A percentile compares a stretch with the other conserved stretches of the same genome.
phyloP scores from a whole-genome alignment of 1,140 invertebrate genomes.

The Cherax quadricarinatus region DNA sequence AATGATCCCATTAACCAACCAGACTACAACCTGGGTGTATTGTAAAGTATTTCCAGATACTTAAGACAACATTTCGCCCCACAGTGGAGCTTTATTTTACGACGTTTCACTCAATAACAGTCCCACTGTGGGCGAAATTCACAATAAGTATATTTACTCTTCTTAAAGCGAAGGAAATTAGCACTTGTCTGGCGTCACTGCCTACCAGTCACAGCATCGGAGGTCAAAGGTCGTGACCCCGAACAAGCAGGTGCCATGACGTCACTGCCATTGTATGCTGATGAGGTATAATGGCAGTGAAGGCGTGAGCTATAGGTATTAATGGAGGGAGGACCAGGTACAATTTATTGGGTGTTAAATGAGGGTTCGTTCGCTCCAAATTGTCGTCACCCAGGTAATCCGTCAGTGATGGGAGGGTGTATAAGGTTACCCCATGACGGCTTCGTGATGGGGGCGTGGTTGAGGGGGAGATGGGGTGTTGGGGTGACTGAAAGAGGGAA shows the following conservation, averaged over 20 bases:
- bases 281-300: background rate
- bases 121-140: no score
- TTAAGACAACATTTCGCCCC: no score
- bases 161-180: no score
- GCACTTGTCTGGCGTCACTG: background rate
- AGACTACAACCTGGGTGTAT: no score
- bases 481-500: background rate
- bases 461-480: background rate
- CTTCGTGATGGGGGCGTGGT: background rate
- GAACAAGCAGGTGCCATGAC: background rate
- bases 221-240: background rate
- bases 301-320: background rate
- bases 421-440: background rate
- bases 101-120: no score
- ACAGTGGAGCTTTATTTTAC: no score
- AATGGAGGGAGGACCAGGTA: background rate
- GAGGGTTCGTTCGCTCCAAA: background rate
- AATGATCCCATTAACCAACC: no score
- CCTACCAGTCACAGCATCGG: background rate
- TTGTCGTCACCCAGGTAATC: background rate
- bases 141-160: no score
- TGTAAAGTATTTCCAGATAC: no score
- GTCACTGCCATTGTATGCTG: background rate
- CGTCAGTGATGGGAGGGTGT: background rate
- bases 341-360: slow-evolving; percentile 7